These are phyloP conservation scores for Rhyacophila evoluta DNA, from an alignment of 2,888 invertebrate species.

Conservation along the genomic window DNA sequence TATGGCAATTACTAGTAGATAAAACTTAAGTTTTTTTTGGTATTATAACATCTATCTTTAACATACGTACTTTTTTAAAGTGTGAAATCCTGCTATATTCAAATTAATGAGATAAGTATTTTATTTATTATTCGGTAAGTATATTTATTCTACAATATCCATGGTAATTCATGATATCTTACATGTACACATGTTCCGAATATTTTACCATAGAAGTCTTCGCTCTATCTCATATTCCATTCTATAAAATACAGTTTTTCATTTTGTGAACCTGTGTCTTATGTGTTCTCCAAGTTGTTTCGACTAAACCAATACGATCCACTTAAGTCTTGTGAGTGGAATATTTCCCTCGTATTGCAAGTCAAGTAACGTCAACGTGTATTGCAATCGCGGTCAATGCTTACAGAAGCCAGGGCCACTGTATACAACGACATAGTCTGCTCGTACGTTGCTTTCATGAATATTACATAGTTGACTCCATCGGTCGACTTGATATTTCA, in stretches of 20 bases:
- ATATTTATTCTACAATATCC: too few relatives aligned
- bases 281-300: neutral
- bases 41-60: too few relatives aligned
- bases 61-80: too few relatives aligned
- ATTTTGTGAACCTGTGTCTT: neutral
- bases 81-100: too few relatives aligned
- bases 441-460: neutral
- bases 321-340: neutral
- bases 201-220: neutral
- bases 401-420: neutral
- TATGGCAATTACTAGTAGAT: too few relatives aligned
- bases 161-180: too few relatives aligned
- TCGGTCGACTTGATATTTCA: neutral
- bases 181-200: neutral
- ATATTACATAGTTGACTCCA: neutral
- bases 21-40: too few relatives aligned
- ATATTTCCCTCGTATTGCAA: neutral
- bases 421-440: neutral
- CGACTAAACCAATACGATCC: neutral
- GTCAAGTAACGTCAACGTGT: neutral
- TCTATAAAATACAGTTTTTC: neutral
- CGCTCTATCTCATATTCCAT: neutral
- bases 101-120: too few relatives aligned
- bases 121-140: too few relatives aligned
- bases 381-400: slow-evolving; percentile 8